These are phyloP conservation scores for Crioceris asparagi DNA, from an alignment of 2,888 invertebrate species.

Conservation along the genomic window DNA sequence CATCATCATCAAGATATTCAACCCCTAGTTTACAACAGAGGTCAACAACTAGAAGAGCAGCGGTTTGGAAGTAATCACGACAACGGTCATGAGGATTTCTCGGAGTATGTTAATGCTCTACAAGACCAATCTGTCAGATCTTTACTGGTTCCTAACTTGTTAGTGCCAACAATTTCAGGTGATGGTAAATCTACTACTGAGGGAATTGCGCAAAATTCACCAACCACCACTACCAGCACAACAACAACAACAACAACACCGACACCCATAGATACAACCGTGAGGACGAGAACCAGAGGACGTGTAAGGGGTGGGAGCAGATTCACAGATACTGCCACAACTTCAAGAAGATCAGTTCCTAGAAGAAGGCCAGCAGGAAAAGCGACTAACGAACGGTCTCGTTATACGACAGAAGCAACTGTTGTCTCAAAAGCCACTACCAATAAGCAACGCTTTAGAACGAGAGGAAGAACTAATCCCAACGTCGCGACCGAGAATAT, in stretches of 20 bases:
- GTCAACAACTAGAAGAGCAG: conserved; percentile 4
- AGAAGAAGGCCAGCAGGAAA: conserved; percentile 36
- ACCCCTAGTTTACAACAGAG: conserved; percentile 16
- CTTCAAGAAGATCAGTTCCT: conserved; percentile 31
- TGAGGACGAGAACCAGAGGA: conserved; percentile 30
- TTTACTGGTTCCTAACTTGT: conserved; percentile 29
- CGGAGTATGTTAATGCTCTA: conserved; percentile 44
- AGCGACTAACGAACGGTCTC: conserved; percentile 20
- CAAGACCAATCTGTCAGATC: conserved; percentile 41
- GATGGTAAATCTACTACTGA: neutral
- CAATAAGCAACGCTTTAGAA: conserved; percentile 29
- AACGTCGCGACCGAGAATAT: conserved; percentile 20
- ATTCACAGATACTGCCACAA: conserved; percentile 36
- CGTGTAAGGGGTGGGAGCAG: conserved; percentile 41
- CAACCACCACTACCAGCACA: conserved; percentile 30
- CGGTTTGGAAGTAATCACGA: too few species aligned
- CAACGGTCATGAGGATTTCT: conserved; percentile 8
- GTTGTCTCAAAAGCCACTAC: conserved; percentile 12
- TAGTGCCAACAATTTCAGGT: conserved; percentile 26
- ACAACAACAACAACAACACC: conserved; percentile 21
- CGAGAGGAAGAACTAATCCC: conserved; percentile 28
- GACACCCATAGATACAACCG: conserved; percentile 34
- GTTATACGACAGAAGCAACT: conserved; percentile 15
- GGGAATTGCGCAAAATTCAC: conserved; percentile 10
- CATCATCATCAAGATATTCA: conserved; percentile 6